phyloP scores from a whole-genome alignment of 1,140 invertebrate genomes.

The Trichonephila clavipes region DNA sequence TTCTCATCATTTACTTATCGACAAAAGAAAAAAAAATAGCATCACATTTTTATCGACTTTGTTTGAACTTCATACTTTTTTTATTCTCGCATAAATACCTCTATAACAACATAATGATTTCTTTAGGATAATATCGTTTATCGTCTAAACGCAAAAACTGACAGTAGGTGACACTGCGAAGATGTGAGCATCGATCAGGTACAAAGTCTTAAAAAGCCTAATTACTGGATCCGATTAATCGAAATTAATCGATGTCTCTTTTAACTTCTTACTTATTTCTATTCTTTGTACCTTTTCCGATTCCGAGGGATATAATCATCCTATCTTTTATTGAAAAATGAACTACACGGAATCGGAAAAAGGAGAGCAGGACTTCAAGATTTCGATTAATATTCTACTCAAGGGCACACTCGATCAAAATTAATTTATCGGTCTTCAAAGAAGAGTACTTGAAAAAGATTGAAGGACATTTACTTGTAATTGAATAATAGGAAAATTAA shows the following conservation, averaged over 20 bases:
- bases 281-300: background rate
- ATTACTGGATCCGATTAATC: slow-evolving; percentile 51
- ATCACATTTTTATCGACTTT: too few species aligned
- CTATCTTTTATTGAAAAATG: background rate
- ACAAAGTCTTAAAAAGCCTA: slow-evolving; percentile 20
- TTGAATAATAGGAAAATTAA: background rate
- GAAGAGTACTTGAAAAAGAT: background rate
- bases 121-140: too few species aligned
- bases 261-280: background rate
- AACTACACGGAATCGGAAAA: background rate
- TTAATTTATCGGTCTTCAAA: background rate
- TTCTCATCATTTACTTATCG: too few species aligned
- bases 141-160: too few species aligned
- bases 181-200: slow-evolving; percentile 12
- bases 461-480: background rate
- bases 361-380: background rate
- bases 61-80: too few species aligned
- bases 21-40: too few species aligned
- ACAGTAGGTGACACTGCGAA: background rate
- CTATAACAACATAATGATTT: too few species aligned
- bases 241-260: slow-evolving; percentile 18
- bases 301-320: slow-evolving; percentile 22
- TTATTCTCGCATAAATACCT: too few species aligned
- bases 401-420: background rate
- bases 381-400: background rate